Evolutionary conservation across 2,113 vertebrate genomes (phyloP).

Genomic region (Hassar affinis): DNA sequence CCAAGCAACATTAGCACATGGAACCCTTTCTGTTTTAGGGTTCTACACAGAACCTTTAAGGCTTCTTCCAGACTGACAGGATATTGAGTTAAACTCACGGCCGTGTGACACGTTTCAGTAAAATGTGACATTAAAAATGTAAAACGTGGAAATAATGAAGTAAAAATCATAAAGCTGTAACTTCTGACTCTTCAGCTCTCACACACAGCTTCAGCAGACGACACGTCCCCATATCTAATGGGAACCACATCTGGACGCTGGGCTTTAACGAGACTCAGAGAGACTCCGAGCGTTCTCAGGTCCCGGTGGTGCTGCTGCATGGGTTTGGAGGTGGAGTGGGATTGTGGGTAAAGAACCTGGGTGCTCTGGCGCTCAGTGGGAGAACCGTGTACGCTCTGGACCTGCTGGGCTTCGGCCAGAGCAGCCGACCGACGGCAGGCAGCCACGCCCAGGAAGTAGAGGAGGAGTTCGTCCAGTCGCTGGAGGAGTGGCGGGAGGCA

Average conservation of each 20-base stretch:
- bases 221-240: constrained; percentile 77
- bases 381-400: constrained; percentile 84
- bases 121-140: not conserved
- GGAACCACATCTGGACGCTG: constrained; percentile 89
- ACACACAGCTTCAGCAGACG: constrained; percentile 76
- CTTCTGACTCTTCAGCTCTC: constrained; percentile 71
- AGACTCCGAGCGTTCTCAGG: constrained; percentile 59
- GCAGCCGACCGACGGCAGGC: constrained; percentile 82
- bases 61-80: not conserved
- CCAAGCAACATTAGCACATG: too few species aligned
- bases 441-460: constrained; percentile 78
- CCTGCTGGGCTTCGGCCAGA: constrained; percentile 89
- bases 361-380: constrained; percentile 76
- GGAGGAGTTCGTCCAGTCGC: constrained; percentile 83
- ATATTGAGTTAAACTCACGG: too few species aligned
- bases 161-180: not conserved
- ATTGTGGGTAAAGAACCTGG: constrained; percentile 91
- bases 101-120: too few species aligned
- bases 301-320: constrained; percentile 87
- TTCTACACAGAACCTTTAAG: not conserved
- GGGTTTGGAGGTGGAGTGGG: constrained; percentile 90
- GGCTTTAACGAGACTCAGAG: constrained; percentile 72
- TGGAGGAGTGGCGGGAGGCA: constrained; percentile 88
- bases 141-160: not conserved
- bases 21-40: too few species aligned